Evolutionary conservation across 1,140 invertebrate genomes (phyloP).

Genomic region (Lepidurus arcticus): DNA sequence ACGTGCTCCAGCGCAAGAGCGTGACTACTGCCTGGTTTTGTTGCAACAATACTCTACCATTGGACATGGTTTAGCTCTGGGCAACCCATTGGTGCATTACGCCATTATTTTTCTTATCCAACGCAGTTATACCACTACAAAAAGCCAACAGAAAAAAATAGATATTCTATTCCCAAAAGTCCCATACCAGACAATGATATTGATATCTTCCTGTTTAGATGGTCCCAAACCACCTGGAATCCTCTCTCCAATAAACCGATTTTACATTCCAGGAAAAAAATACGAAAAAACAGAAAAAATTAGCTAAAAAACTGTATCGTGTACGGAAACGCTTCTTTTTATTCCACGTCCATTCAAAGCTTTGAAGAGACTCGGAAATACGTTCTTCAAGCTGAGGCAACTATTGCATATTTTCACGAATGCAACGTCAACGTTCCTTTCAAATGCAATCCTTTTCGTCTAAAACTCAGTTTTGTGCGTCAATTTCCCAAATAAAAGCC

Average conservation of each 20-base stretch:
- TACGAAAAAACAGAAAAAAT: not conserved
- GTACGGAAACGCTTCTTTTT: slow-evolving; percentile 5
- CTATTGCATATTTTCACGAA: not conserved
- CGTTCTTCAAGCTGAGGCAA: not conserved
- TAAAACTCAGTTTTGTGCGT: too few relatives aligned
- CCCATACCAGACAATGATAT: slow-evolving; percentile 19
- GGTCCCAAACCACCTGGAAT: not conserved
- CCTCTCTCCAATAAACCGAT: slow-evolving; percentile 13
- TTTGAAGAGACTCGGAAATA: not conserved
- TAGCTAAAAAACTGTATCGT: not conserved
- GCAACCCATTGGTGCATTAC: slow-evolving; percentile 18
- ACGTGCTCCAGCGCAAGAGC: slow-evolving; percentile 20
- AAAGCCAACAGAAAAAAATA: not conserved
- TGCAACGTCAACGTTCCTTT: not conserved
- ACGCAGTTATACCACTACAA: not conserved
- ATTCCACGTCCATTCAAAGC: not conserved
- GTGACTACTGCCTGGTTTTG: slow-evolving; percentile 11
- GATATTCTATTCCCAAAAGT: not conserved
- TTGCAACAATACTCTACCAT: not conserved
- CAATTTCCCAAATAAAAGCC: too few relatives aligned
- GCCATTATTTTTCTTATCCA: slow-evolving; percentile 6
- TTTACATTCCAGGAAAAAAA: not conserved
- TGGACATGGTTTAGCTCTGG: slow-evolving; percentile 21
- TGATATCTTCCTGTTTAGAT: slow-evolving; percentile 9
- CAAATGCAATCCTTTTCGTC: not conserved